A percentile compares a stretch with the other conserved stretches of the same genome.
Conservation (phyloP, 2,113 vertebrate genomes). For the Scopus umbretta region DNA sequence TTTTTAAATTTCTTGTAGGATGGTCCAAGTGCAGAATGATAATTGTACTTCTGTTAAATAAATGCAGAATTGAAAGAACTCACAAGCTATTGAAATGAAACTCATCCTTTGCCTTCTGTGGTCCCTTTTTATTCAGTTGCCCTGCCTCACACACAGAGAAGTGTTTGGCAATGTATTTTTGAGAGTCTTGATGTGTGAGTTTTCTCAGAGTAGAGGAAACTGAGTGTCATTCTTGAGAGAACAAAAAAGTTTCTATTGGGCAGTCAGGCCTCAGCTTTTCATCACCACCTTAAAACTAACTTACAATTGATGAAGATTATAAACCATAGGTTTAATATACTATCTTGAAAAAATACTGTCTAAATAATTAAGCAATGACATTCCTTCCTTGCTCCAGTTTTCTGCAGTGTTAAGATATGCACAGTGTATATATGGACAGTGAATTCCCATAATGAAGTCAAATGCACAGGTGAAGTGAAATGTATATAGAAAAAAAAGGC, state of each 20-base stretch:
- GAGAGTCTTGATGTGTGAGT: not conserved
- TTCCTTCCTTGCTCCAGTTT: not conserved
- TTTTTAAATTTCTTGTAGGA: not conserved
- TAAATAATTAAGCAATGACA: not conserved
- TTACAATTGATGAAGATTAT: not conserved
- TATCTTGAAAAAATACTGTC: not conserved
- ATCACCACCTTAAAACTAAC: not conserved
- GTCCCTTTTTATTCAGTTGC: not conserved
- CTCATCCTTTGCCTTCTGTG: not conserved
- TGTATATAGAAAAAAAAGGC: not conserved
- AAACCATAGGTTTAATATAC: not conserved
- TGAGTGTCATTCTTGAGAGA: not conserved
- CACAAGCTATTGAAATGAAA: not conserved
- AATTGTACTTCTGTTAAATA: not conserved
- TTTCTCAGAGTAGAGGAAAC: not conserved
- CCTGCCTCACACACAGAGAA: not conserved
- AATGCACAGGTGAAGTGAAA: not conserved
- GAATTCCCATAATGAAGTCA: not conserved
- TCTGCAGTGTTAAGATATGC: not conserved
- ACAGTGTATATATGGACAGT: not conserved
- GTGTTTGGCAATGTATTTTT: not conserved
- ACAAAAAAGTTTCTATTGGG: not conserved
- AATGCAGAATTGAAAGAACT: not conserved
- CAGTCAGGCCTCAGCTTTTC: not conserved
- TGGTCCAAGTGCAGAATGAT: not conserved